Conservation (phyloP, 2,797 vertebrate genomes). For the Phyllotis vaccarum region DNA sequence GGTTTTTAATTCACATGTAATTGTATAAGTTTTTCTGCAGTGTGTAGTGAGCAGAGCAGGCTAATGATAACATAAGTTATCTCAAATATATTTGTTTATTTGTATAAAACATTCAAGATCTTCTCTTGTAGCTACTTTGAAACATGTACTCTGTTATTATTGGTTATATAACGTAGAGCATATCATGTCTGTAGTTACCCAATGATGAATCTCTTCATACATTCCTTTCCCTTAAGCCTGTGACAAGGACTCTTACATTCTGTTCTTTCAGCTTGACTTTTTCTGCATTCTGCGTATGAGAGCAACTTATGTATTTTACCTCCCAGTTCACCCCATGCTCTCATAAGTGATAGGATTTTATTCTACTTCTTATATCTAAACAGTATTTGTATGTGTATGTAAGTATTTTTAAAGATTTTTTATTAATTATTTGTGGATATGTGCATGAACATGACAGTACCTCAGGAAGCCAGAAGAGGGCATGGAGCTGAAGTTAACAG, state of each 20-base stretch:
- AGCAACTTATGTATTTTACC: neutral
- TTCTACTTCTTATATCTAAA: neutral
- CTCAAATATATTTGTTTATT: neutral
- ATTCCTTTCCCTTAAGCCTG: neutral
- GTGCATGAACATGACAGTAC: neutral
- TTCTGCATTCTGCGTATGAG: neutral
- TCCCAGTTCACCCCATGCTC: rapidly evolving
- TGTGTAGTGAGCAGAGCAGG: neutral
- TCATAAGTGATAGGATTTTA: neutral
- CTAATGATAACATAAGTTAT: neutral
- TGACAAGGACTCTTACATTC: neutral
- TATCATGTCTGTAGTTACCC: neutral
- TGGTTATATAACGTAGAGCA: neutral
- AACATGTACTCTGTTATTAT: neutral
- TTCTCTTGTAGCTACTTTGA: neutral
- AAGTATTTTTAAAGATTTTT: neutral
- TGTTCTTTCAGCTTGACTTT: neutral
- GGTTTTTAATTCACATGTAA: neutral
- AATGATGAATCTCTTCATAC: neutral
- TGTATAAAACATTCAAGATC: no score
- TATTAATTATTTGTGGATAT: neutral
- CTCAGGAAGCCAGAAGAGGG: neutral
- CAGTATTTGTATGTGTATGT: no score
- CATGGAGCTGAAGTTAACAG: neutral
- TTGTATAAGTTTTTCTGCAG: neutral